Percentiles rank a stretch among this genome's conserved stretches.
Conservation (phyloP, 2,888 invertebrate genomes). For the Hemaris fuciformis region DNA sequence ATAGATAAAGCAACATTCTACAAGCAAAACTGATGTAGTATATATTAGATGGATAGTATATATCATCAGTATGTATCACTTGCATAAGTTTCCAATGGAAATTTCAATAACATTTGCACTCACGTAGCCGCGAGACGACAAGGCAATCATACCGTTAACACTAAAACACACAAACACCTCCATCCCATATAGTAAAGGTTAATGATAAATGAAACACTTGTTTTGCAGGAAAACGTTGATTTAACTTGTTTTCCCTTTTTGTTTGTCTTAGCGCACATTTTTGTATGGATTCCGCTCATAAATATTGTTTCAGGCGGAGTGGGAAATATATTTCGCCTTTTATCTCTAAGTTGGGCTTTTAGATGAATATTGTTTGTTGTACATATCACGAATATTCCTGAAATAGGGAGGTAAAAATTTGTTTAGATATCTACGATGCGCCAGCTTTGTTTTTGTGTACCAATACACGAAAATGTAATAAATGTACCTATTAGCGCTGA, state of each 20-base stretch:
- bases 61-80: too few relatives aligned
- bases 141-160: too few relatives aligned
- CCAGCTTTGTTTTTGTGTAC: too few relatives aligned
- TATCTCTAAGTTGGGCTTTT: neutral
- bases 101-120: too few relatives aligned
- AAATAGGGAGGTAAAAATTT: neutral
- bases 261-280: neutral
- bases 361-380: neutral
- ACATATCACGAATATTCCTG: neutral
- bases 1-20: too few relatives aligned
- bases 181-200: neutral
- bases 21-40: too few relatives aligned
- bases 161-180: neutral
- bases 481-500: too few relatives aligned
- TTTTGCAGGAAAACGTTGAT: neutral
- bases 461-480: too few relatives aligned
- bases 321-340: neutral
- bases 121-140: too few relatives aligned
- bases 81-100: too few relatives aligned
- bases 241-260: neutral
- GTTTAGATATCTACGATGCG: too few relatives aligned
- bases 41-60: too few relatives aligned
- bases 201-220: slow-evolving; percentile 14
- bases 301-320: neutral
- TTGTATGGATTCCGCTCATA: neutral